A percentile compares a stretch with the other conserved stretches of the same genome.
Conservation (phyloP, 1,140 invertebrate species). For the Conus betulinus region DNA sequence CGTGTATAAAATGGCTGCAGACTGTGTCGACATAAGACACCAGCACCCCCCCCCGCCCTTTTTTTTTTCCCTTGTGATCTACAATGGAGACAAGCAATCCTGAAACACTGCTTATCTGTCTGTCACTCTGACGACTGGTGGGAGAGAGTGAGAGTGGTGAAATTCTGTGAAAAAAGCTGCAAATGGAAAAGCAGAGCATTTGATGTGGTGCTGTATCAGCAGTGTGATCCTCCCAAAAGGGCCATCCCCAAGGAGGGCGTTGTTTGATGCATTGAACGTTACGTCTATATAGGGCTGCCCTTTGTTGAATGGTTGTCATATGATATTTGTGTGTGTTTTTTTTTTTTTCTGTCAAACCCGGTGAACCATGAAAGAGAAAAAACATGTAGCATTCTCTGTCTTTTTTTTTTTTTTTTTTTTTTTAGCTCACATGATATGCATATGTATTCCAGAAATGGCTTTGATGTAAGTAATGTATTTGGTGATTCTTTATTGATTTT, state of each 20-base stretch:
- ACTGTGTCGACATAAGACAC: background rate
- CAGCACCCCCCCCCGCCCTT: background rate
- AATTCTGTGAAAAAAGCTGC: background rate
- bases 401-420: background rate
- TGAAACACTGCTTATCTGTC: background rate
- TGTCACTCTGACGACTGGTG: background rate
- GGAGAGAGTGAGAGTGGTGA: background rate
- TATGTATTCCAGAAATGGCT: background rate
- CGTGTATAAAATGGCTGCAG: background rate
- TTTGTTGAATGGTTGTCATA: background rate
- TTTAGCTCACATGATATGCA: background rate
- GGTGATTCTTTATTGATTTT: background rate
- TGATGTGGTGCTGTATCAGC: background rate
- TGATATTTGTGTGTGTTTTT: background rate
- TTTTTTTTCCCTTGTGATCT: background rate
- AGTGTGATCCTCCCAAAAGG: background rate
- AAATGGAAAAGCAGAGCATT: background rate
- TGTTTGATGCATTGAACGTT: too few relatives aligned
- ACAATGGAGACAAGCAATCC: background rate
- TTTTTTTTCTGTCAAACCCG: slow-evolving; percentile 6
- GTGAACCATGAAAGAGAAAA: slow-evolving; percentile 11
- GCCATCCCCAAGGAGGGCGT: too few relatives aligned
- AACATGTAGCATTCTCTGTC: too few relatives aligned
- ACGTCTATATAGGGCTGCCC: too few relatives aligned
- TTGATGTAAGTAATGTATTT: background rate